Percentiles rank a stretch among this genome's conserved stretches.
These are phyloP conservation scores for Whitmania pigra DNA, from an alignment of 1,140 invertebrate genomes.

Conservation along the genomic window DNA sequence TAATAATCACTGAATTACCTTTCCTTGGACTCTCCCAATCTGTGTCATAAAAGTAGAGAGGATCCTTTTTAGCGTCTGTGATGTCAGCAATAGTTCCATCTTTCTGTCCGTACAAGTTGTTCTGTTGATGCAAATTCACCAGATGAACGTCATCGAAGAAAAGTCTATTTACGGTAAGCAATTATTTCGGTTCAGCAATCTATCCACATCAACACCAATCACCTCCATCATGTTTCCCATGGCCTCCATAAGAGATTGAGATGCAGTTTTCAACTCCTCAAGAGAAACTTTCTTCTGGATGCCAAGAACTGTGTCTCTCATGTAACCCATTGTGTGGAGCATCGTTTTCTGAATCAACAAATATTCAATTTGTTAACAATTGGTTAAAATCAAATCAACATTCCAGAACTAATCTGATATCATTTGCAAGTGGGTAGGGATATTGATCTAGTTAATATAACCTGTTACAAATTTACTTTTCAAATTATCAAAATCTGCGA, in stretches of 20 bases:
- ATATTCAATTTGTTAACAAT: no score
- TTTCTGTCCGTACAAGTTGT: not conserved
- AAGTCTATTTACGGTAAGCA: no score
- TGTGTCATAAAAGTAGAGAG: slow-evolving; percentile 12
- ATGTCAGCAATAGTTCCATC: slow-evolving; percentile 14
- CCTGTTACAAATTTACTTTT: no score
- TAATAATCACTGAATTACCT: not conserved
- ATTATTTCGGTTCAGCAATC: no score
- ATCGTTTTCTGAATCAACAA: not conserved
- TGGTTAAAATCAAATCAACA: no score
- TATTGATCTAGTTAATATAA: no score
- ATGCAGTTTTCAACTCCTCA: not conserved
- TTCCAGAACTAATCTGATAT: no score
- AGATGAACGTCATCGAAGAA: no score
- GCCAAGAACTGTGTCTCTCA: not conserved
- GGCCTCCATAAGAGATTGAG: not conserved
- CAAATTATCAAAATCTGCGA: not conserved
- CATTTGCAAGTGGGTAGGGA: no score
- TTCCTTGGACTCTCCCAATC: slow-evolving; percentile 16
- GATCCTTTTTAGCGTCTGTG: not conserved
- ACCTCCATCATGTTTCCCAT: slow-evolving; percentile 2
- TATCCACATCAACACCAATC: no score
- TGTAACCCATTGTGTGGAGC: not conserved
- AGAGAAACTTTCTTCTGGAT: slow-evolving; percentile 2
- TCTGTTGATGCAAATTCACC: not conserved